Evolutionary conservation across 2,888 invertebrate species (phyloP).

Genomic region (Barypeithes pellucidus): DNA sequence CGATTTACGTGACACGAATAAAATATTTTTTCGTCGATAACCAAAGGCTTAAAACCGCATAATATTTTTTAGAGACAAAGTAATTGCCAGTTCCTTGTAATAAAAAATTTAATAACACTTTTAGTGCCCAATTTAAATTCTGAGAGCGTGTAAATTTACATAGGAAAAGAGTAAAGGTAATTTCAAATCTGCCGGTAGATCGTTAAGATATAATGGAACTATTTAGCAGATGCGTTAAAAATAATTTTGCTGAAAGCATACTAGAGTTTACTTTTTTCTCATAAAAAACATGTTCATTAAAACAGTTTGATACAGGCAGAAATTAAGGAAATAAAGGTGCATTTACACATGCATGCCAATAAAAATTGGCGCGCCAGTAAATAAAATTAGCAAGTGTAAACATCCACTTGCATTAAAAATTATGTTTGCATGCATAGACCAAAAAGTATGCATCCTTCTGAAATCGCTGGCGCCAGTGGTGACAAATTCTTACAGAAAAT

Average conservation of each 20-base stretch:
- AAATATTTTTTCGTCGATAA: neutral
- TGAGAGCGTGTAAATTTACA: conserved; percentile 26
- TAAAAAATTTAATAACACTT: conserved; percentile 30
- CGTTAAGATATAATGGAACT: conserved; percentile 20
- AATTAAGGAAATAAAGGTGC: too few relatives aligned
- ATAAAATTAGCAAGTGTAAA: too few relatives aligned
- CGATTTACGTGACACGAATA: neutral
- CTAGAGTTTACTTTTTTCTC: neutral
- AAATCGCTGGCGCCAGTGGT: too few relatives aligned
- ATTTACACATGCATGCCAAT: too few relatives aligned
- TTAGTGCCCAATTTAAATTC: conserved; percentile 24
- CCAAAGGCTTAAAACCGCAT: neutral
- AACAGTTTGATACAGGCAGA: neutral
- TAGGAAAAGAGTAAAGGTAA: conserved; percentile 24
- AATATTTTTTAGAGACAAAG: conserved; percentile 3
- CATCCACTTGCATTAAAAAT: too few relatives aligned
- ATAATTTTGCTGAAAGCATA: neutral
- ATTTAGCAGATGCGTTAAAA: conserved; percentile 1
- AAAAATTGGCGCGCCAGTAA: too few relatives aligned
- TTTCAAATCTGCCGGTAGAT: conserved; percentile 23
- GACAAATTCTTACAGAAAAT: too few relatives aligned
- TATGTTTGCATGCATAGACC: too few relatives aligned
- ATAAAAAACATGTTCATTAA: neutral
- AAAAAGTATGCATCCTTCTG: too few relatives aligned
- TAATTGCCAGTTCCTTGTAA: conserved; percentile 17